A percentile compares a stretch with the other conserved stretches of the same genome.
Evolutionary conservation across 2,888 invertebrate genomes (phyloP).

Genomic region (Agrypnus murinus): DNA sequence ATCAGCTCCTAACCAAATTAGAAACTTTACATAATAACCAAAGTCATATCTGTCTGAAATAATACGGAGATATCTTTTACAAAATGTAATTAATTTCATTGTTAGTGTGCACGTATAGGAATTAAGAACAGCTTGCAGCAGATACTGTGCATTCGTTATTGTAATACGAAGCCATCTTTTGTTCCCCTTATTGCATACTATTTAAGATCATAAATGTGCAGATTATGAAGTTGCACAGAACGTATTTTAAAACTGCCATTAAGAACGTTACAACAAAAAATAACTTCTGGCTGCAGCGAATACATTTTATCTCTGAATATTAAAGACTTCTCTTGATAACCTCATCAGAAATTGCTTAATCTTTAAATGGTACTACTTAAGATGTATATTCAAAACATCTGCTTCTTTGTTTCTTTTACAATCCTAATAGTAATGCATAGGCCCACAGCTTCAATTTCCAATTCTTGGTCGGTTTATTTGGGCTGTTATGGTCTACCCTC

Average conservation of each 20-base stretch:
- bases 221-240: too few species aligned
- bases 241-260: too few species aligned
- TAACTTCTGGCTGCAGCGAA: too few species aligned
- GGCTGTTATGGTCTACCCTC: slow-evolving; percentile 45
- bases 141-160: slow-evolving; percentile 1
- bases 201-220: too few species aligned
- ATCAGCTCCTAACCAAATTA: too few species aligned
- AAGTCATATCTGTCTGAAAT: too few species aligned
- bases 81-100: slow-evolving; percentile 7
- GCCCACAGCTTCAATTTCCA: slow-evolving; percentile 45
- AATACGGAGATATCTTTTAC: not conserved
- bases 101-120: not conserved
- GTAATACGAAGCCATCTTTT: not conserved
- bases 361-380: too few species aligned
- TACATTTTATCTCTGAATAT: too few species aligned
- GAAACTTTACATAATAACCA: too few species aligned
- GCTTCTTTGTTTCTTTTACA: slow-evolving; percentile 15
- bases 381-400: slow-evolving; percentile 33
- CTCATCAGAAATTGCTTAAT: too few species aligned
- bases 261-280: too few species aligned
- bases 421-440: slow-evolving; percentile 33
- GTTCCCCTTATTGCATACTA: not conserved
- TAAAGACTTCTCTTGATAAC: too few species aligned
- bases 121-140: slow-evolving; percentile 9
- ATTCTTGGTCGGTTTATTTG: slow-evolving; percentile 49